Evolutionary conservation across 2,888 invertebrate species (phyloP), one percentile per base, ranked within the genome.

Genomic region (Rotaria socialis): DNA sequence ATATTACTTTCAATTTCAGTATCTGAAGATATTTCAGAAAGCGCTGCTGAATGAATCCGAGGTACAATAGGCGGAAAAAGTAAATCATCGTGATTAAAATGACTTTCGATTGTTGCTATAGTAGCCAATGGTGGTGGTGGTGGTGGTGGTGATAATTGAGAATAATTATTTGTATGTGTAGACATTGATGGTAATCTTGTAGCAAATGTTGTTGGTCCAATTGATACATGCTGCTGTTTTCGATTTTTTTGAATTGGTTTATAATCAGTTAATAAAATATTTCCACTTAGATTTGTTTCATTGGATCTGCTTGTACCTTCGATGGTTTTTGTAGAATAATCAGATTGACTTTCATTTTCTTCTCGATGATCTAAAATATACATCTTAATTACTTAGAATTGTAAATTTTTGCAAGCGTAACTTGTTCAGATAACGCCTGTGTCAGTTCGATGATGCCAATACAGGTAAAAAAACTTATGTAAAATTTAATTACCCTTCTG

Each of bases 301-400:
- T 80, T 47, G 1, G 80, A 80, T 80, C 47, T n/a, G 10, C 1
- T 0, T 80, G 80, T 47, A 24, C 24, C 47, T 24, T 43, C 47
- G 1, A 19, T 47, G 10, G 24, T 11, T 43, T 0, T 19, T 47
- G 22, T 80, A 47, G 80, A 47, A 7, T 4, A 80, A 43, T 41
- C 80, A 24, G 80, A 80, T 24, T 80, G 80, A 47, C 80, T 67
- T 27, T 35, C 80, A n/a, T 47, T 80, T 19, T 80, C 80, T n/a
- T 80, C 47, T 47, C 27, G 35, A 67, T 19, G 16, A 14, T 67
- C 67, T 67, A 35, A 27, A 67, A 14, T 52, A 11, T 52, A 14
- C 52, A 52, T 0, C 11, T 4, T 35, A 35, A 35, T 35, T 35
- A 35, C 35, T 35, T 35, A 35, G 35, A 35, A 35, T 35, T 35